Evolutionary conservation across 2,888 invertebrate genomes (phyloP), one percentile per base, ranked within the genome.

Genomic region (Trisateles emortualis): DNA sequence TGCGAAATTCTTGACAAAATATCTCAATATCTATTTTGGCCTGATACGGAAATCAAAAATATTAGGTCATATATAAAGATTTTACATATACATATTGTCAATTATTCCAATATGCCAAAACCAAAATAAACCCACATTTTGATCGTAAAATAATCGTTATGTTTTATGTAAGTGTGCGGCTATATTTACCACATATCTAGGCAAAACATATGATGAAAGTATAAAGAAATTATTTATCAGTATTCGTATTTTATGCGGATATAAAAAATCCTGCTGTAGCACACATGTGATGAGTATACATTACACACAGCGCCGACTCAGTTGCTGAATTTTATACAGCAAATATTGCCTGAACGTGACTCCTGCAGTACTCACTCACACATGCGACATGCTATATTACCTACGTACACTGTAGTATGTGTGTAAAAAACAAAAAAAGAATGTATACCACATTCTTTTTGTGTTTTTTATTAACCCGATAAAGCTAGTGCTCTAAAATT

Each of bases 301-400:
- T 74, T 62, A 75, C 77, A 65, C 74, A 67, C 70, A 74, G 71
- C 70, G 72, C 75, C 74, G 78, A 77, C 82, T 79, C 78, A 76
- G 83, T 79, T 76, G 81, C 81, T 84, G 83, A 87, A 86, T 87
- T 87, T 88, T 83, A 85, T 81, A 77, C 78, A 67, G 81, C 84
- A 89, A 90, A 90, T 90, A 90, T 90, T 89, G 86, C 77, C 84
- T 32, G 86, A 87, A 90, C 89, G 90, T 90, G 90, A 84, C 87
- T 83, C 77, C 68, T 72, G 78, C 73, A 75, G 67, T 68, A 64
- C 72, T 77, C 68, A 64, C 64, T 53, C 58, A 72, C 58, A 65
- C 61, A 66, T 58, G 52, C 54, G 64, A 11, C 54, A 26, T 26
- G 8, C 1, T 42, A 38, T 40, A 68, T 64, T 50, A 54, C 44